Percentiles rank a stretch among this genome's conserved stretches.
Conservation (phyloP, 1,140 invertebrate species). For the Hormaphis cornu region DNA sequence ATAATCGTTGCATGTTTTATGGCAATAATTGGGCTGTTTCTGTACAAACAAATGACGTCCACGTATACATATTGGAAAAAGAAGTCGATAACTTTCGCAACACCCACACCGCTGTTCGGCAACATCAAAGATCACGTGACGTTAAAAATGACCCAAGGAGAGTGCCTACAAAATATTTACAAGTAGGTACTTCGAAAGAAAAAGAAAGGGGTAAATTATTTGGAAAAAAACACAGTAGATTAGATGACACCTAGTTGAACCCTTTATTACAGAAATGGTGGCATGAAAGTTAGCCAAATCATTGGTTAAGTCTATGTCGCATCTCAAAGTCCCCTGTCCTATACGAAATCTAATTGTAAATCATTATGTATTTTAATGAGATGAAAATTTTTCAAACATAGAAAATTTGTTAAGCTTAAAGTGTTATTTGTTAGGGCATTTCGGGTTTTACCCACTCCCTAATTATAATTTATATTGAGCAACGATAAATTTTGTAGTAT, state of each 20-base stretch:
- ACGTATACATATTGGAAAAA: slow-evolving; percentile 46
- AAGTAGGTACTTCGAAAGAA: slow-evolving; percentile 35
- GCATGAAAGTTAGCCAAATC: background rate
- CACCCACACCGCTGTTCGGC: slow-evolving; percentile 45
- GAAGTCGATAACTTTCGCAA: slow-evolving; percentile 42
- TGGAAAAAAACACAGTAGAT: background rate
- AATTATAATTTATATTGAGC: too few relatives aligned
- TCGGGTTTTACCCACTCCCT: too few relatives aligned
- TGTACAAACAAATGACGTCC: slow-evolving; percentile 43
- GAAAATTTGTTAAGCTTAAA: too few relatives aligned
- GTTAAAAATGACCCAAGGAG: slow-evolving; percentile 34
- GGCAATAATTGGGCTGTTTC: background rate
- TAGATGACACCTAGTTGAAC: background rate
- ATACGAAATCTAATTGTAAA: too few relatives aligned
- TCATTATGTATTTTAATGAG: too few relatives aligned
- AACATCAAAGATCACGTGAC: slow-evolving; percentile 39
- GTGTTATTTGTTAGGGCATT: too few relatives aligned
- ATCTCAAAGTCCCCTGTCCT: too few relatives aligned
- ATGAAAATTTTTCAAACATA: too few relatives aligned
- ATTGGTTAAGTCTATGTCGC: background rate
- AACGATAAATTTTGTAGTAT: too few relatives aligned
- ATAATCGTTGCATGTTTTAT: background rate
- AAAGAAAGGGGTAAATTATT: background rate
- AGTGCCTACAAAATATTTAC: slow-evolving; percentile 37
- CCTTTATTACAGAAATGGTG: background rate